These are phyloP conservation scores for Eurystomus gularis DNA, from an alignment of 2,113 vertebrate species.

Conservation along the genomic window DNA sequence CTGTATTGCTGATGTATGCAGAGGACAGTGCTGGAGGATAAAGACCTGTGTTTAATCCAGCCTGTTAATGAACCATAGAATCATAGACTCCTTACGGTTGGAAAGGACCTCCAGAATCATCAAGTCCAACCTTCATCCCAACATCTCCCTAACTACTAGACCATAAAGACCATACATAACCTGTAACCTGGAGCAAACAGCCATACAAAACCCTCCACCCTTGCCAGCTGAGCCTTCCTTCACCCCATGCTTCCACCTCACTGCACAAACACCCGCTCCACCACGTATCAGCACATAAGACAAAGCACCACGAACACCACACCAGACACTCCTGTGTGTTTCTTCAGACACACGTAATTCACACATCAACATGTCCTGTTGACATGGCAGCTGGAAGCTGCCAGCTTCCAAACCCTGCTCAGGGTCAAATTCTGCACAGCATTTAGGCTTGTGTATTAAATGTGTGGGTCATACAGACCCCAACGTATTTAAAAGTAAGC, in stretches of 20 bases:
- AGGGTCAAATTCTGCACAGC: not conserved
- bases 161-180: not conserved
- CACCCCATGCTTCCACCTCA: not conserved
- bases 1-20: rapidly evolving
- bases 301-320: not conserved
- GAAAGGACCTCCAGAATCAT: too few relatives aligned
- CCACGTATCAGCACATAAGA: rapidly evolving
- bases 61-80: not conserved
- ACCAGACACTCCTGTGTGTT: not conserved
- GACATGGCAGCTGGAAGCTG: too few relatives aligned
- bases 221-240: not conserved
- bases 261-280: not conserved
- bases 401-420: too few relatives aligned
- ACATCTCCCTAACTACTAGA: too few relatives aligned
- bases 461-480: not conserved
- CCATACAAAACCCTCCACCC: rapidly evolving
- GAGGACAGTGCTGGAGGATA: not conserved
- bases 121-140: too few relatives aligned
- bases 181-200: not conserved
- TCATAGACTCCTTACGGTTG: too few relatives aligned
- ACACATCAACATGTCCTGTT: too few relatives aligned
- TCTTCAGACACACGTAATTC: not conserved
- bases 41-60: not conserved
- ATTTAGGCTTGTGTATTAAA: not conserved
- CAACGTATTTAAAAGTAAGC: not conserved